These are phyloP conservation scores for Hymenopus coronatus DNA, from an alignment of 2,888 invertebrate species.

Conservation along the genomic window DNA sequence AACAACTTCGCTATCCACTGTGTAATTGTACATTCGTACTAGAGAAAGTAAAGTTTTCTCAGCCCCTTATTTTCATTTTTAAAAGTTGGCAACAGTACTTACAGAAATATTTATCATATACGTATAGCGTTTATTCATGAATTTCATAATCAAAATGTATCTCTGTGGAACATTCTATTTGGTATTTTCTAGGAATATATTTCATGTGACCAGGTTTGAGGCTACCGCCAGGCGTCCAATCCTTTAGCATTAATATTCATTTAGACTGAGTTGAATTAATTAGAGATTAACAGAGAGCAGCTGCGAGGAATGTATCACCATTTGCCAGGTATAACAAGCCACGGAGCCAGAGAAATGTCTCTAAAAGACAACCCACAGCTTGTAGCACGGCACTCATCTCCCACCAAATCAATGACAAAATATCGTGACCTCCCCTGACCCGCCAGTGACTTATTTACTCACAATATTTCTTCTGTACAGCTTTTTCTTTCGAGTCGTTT, in stretches of 20 bases:
- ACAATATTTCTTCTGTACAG: not conserved
- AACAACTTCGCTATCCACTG: no score
- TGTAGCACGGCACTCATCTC: not conserved
- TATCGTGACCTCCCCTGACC: not conserved
- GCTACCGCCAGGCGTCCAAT: not conserved
- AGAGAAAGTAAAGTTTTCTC: no score
- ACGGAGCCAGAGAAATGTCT: not conserved
- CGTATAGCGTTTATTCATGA: no score
- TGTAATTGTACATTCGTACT: no score
- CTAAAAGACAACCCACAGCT: not conserved
- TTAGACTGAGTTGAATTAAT: not conserved
- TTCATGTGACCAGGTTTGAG: no score
- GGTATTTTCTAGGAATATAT: no score
- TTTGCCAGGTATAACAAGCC: not conserved
- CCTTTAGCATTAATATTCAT: not conserved
- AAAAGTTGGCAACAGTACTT: no score
- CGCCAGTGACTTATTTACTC: not conserved
- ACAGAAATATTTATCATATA: no score
- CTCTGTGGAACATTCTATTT: no score
- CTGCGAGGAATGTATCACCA: not conserved
- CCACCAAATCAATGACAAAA: not conserved
- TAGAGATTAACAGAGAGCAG: not conserved
- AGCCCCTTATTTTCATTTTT: no score
- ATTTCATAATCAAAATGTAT: no score
- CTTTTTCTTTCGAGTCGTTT: not conserved